A percentile compares a stretch with the other conserved stretches of the same genome.
phyloP scores from a whole-genome alignment of 2,888 invertebrate species.

The Meganola albula region DNA sequence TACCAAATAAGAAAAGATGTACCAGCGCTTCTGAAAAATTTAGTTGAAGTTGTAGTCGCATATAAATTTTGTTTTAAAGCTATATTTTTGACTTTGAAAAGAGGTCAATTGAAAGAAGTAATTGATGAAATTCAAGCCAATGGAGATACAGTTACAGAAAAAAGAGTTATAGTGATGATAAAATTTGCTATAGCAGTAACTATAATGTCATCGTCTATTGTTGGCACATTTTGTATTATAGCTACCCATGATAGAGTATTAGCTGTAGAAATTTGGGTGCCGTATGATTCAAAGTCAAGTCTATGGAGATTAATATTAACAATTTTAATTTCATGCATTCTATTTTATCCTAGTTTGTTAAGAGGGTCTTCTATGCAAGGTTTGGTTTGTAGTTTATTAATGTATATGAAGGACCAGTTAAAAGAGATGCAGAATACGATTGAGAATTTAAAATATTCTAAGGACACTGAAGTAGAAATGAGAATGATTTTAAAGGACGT shows the following conservation, averaged over 20 bases:
- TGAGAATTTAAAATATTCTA: constrained; percentile 33
- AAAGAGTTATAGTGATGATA: constrained; percentile 41
- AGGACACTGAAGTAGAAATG: constrained; percentile 28
- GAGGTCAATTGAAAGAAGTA: constrained; percentile 36
- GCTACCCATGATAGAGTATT: constrained; percentile 44
- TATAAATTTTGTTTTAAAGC: constrained; percentile 53
- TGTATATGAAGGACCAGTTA: constrained; percentile 62
- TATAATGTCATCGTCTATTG: constrained; percentile 25
- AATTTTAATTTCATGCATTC: constrained; percentile 35
- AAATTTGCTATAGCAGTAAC: constrained; percentile 35
- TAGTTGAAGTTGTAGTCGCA: constrained; percentile 47
- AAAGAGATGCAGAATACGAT: constrained; percentile 42
- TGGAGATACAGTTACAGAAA: constrained; percentile 43
- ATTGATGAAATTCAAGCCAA: constrained; percentile 46
- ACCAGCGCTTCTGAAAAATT: constrained; percentile 36
- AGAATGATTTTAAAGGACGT: constrained; percentile 42
- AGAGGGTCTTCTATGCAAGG: constrained; percentile 57
- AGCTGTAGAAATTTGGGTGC: constrained; percentile 56
- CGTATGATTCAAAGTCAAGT: constrained; percentile 47
- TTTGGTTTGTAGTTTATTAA: constrained; percentile 50
- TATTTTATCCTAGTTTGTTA: constrained; percentile 41
- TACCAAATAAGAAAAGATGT: constrained; percentile 37
- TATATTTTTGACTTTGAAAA: constrained; percentile 39
- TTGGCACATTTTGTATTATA: constrained; percentile 36
- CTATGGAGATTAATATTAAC: constrained; percentile 39